Evolutionary conservation across 2,888 invertebrate genomes (phyloP).

Genomic region (Mesorhabditis belari): DNA sequence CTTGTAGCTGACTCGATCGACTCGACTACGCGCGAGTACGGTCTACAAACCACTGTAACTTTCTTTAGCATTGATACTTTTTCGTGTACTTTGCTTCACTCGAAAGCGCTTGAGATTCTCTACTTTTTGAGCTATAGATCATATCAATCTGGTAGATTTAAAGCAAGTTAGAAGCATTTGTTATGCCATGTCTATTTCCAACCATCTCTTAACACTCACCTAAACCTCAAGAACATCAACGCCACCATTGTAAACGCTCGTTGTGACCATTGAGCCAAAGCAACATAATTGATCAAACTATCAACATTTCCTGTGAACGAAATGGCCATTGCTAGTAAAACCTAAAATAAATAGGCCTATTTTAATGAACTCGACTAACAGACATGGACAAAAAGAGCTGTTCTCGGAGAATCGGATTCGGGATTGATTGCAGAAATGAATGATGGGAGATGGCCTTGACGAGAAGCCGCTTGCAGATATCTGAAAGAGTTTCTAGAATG

Average conservation of each 20-base stretch:
- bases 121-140: too few relatives aligned
- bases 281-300: slow-evolving; percentile 44
- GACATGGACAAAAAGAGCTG: slow-evolving; percentile 45
- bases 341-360: slow-evolving; percentile 13
- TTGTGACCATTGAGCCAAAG: slow-evolving; percentile 49
- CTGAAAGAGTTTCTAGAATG: slow-evolving; percentile 12
- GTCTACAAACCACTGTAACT: too few relatives aligned
- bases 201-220: slow-evolving; percentile 6
- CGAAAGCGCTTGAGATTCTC: too few relatives aligned
- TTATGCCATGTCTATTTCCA: too few relatives aligned
- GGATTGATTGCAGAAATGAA: slow-evolving; percentile 39
- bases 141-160: too few relatives aligned
- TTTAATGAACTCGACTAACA: slow-evolving; percentile 1
- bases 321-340: slow-evolving; percentile 32
- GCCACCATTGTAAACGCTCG: slow-evolving; percentile 46
- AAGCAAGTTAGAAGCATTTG: too few relatives aligned
- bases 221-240: slow-evolving; percentile 40
- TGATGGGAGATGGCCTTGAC: slow-evolving; percentile 42
- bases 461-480: slow-evolving; percentile 42
- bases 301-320: slow-evolving; percentile 41
- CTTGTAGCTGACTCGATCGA: too few relatives aligned
- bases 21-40: too few relatives aligned
- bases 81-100: too few relatives aligned
- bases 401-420: slow-evolving; percentile 39
- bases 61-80: too few relatives aligned